A percentile compares a stretch with the other conserved stretches of the same genome.
Evolutionary conservation across 2,888 invertebrate species (phyloP).

Genomic region (Mesorhabditis spiculigera): DNA sequence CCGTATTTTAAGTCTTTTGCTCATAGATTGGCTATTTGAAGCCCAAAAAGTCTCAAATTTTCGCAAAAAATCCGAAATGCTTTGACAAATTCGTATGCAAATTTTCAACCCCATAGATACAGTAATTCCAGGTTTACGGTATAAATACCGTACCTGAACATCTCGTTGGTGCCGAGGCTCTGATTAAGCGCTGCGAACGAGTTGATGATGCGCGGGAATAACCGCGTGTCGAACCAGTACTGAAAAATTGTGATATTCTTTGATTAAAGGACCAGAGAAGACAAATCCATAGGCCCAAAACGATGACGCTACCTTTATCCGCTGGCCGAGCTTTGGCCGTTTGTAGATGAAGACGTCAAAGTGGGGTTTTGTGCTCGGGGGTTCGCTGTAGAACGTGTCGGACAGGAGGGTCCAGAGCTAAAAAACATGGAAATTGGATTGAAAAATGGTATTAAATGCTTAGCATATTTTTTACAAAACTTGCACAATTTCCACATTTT

Average conservation of each 20-base stretch:
- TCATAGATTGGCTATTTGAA: no score
- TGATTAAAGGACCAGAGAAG: no score
- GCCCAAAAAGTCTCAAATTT: no score
- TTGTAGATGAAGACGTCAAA: constrained; percentile 27
- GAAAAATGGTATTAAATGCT: no score
- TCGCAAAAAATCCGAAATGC: no score
- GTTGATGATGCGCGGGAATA: constrained; percentile 4
- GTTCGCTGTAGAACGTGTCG: constrained; percentile 27
- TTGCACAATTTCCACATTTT: constrained; percentile 6
- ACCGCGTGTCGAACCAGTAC: constrained; percentile 24
- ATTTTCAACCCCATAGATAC: no score
- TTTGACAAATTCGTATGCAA: no score
- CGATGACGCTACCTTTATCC: constrained; percentile 16
- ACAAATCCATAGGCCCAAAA: no score
- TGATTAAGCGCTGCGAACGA: constrained; percentile 7
- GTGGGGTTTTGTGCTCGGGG: constrained; percentile 14
- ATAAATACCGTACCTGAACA: not conserved
- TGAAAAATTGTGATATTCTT: constrained; percentile 10
- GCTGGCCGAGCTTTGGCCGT: constrained; percentile 23
- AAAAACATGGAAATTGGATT: no score
- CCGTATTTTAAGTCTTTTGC: no score
- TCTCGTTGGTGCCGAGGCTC: not conserved
- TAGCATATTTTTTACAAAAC: not conserved
- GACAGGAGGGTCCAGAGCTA: constrained; percentile 24
- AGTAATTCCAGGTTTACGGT: no score